Conservation (phyloP, 2,113 vertebrate species). For the Corapipo altera region DNA sequence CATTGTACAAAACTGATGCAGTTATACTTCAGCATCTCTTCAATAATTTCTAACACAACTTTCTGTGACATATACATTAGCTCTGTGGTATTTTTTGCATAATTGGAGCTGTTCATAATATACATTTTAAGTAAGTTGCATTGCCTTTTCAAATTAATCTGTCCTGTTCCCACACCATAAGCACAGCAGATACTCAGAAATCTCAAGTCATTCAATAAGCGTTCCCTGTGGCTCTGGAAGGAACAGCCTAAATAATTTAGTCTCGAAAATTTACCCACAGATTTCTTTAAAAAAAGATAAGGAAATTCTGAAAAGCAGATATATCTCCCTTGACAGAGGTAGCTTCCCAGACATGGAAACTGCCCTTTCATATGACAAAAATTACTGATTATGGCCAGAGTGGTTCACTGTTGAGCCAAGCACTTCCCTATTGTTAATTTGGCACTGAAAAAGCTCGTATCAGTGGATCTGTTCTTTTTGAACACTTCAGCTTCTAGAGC, state of each 20-base stretch:
- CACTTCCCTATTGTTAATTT: not conserved
- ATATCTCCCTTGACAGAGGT: not conserved
- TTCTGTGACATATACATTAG: not conserved
- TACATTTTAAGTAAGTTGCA: not conserved
- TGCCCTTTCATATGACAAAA: not conserved
- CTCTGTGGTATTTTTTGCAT: not conserved
- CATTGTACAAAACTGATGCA: not conserved
- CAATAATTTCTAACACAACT: not conserved
- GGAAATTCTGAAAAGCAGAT: not conserved
- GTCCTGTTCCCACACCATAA: not conserved
- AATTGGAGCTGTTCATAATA: not conserved
- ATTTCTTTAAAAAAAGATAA: not conserved
- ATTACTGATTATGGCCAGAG: not conserved
- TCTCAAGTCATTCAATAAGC: not conserved
- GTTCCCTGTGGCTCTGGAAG: not conserved
- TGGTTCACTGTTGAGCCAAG: not conserved
- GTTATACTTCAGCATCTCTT: not conserved
- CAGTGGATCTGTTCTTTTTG: not conserved
- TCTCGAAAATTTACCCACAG: not conserved
- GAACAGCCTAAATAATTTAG: not conserved
- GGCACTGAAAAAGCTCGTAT: not conserved
- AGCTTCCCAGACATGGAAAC: fast-evolving
- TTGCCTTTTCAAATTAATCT: not conserved
- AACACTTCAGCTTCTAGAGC: not conserved
- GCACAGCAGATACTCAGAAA: not conserved